Base-by-base conservation (phyloP, 2,113 vertebrate genomes). In the Anoplopoma fimbria region DNA sequence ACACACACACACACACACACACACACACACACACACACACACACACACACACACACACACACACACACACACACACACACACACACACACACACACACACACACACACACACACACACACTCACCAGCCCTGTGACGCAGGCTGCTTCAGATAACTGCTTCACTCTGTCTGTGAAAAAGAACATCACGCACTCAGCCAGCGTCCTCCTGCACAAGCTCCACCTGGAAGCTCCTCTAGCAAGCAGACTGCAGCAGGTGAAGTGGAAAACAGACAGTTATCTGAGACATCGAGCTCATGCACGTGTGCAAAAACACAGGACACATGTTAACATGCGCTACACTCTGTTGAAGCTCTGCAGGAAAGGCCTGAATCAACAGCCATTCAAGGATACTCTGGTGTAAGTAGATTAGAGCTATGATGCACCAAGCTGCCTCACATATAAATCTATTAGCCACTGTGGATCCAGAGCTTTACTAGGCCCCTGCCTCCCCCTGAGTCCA, bases 171-270 rank as follows among this genome's bases (percentile, higher is more conserved):
- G 34, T 69, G 49, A 53, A 79, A 68, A 63, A 58, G 55, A 67
- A 83, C 65, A 79, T 82, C 71, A 29, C 55, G 73, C 73, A 55
- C 58, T n/a, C n/a, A n/a, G n/a, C n/a, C n/a, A n/a, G n/a, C n/a
- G n/a, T n/a, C n/a, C 27, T 75, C 34, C 65, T 29, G 49, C 78
- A 73, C 42, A 68, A 47, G n/a, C 17, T 47, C 51, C 51, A 72
- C 36, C 61, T 63, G 42, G 65, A 12, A 71, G 77, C 68, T 63
- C 69, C 65, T 69, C 65, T 65, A 81, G 60, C 45, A 38, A n/a
- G 69, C 70, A 79, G 38, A 10, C 65, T 34, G 31, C 21, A 17
- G 34, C 31, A 83, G 69, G 51, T 74, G 72, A 61, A 72, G 79
- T 77, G 68, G 34, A 82, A 68, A 82, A 51, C 55, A 75, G 77